Percentiles rank a stretch among this genome's conserved stretches.
phyloP scores from a whole-genome alignment of 2,888 invertebrate genomes.

The Thymelicus sylvestris region DNA sequence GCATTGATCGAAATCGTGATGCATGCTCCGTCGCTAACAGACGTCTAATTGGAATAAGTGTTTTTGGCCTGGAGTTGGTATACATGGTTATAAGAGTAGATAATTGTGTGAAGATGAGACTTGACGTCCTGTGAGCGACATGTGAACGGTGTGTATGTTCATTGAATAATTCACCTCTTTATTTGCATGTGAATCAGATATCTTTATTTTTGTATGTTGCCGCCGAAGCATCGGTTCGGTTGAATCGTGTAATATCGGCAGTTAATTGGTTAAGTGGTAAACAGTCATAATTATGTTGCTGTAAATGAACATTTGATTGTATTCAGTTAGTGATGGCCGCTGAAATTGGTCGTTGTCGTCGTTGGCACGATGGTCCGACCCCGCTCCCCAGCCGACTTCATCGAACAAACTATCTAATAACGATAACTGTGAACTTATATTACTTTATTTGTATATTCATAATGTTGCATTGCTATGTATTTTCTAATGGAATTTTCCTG shows the following conservation, averaged over 20 bases:
- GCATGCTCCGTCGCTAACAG: too few relatives aligned
- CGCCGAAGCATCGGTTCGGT: not conserved
- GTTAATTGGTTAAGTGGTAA: not conserved
- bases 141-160: not conserved
- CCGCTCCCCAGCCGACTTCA: constrained; percentile 54
- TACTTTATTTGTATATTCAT: constrained; percentile 40
- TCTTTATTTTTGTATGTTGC: not conserved
- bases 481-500: constrained; percentile 26
- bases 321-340: constrained; percentile 40
- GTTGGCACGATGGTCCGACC: constrained; percentile 66
- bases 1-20: too few relatives aligned
- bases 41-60: too few relatives aligned
- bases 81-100: too few relatives aligned
- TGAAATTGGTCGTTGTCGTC: constrained; percentile 64
- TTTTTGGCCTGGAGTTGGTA: too few relatives aligned
- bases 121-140: too few relatives aligned
- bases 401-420: constrained; percentile 79
- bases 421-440: constrained; percentile 33
- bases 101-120: too few relatives aligned
- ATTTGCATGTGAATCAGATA: not conserved
- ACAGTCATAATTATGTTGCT: not conserved
- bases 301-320: not conserved
- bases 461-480: constrained; percentile 51
- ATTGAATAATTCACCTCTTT: not conserved
- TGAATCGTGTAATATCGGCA: constrained; percentile 8